These are phyloP conservation scores for Solenodon paradoxus DNA, from an alignment of 2,113 vertebrate species.

Conservation along the genomic window DNA sequence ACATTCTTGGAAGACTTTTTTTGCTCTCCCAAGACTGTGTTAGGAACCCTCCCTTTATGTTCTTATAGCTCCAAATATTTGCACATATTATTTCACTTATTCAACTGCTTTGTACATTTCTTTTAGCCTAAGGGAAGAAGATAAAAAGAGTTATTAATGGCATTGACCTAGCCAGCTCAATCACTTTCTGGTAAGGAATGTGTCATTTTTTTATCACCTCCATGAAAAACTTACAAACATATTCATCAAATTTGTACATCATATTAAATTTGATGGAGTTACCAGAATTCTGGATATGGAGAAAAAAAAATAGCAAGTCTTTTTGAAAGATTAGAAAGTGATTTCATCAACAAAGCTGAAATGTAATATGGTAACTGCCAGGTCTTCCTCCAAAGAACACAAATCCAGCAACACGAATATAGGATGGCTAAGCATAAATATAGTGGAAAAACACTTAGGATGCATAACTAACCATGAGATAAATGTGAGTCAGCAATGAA, in stretches of 20 bases:
- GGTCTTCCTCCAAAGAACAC: slow-evolving; percentile 53
- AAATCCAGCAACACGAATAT: slow-evolving; percentile 40
- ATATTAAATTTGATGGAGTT: slow-evolving; percentile 44
- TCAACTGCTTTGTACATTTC: background rate
- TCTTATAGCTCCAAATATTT: background rate
- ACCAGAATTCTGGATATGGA: slow-evolving; percentile 11
- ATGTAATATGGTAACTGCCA: slow-evolving; percentile 54
- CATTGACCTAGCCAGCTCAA: slow-evolving; percentile 15
- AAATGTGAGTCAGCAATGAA: slow-evolving; percentile 60
- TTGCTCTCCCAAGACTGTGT: background rate
- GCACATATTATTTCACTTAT: background rate
- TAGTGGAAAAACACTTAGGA: slow-evolving; percentile 30
- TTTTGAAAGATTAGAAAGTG: slow-evolving; percentile 53
- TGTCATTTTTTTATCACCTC: slow-evolving; percentile 52
- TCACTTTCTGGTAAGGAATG: slow-evolving; percentile 7
- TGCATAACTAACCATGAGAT: slow-evolving; percentile 48
- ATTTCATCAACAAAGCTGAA: slow-evolving; percentile 64
- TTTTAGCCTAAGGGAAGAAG: slow-evolving; percentile 15
- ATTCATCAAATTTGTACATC: slow-evolving; percentile 40
- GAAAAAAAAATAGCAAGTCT: background rate
- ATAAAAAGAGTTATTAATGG: slow-evolving; percentile 42
- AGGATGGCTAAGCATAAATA: slow-evolving; percentile 33
- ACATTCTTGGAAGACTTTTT: background rate
- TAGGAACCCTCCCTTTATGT: background rate
- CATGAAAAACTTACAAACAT: slow-evolving; percentile 45